Conservation (phyloP, 2,113 vertebrate genomes). For the Lamprologus callipterus region DNA sequence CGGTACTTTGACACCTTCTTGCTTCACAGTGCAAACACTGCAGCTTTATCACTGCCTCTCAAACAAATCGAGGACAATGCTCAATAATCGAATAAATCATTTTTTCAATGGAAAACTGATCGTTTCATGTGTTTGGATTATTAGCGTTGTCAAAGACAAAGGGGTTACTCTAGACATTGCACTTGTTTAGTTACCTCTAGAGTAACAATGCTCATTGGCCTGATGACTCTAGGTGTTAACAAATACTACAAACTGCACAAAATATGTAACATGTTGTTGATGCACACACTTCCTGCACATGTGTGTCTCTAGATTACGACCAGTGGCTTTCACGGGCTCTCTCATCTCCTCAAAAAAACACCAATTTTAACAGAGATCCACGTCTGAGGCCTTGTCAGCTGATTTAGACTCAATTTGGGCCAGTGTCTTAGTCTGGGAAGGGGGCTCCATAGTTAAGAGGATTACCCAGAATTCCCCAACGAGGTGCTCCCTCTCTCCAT, state of each 20-base stretch:
- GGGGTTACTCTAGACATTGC: background rate
- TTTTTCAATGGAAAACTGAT: background rate
- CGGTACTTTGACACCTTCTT: background rate
- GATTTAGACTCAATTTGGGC: slow-evolving; percentile 59
- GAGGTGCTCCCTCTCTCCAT: slow-evolving; percentile 57
- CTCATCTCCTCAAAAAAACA: background rate
- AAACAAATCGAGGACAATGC: background rate
- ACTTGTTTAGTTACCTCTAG: background rate
- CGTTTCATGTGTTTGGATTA: background rate
- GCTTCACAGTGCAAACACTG: background rate
- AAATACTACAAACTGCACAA: background rate
- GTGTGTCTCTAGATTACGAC: background rate
- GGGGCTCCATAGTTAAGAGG: slow-evolving; percentile 64
- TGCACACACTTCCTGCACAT: background rate
- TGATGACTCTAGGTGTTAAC: background rate
- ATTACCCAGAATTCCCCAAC: slow-evolving; percentile 68
- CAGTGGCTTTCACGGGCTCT: background rate
- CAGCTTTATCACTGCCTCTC: background rate
- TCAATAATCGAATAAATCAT: background rate
- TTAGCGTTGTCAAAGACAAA: background rate
- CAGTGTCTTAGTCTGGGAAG: slow-evolving; percentile 60
- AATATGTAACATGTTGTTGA: background rate
- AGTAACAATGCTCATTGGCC: background rate
- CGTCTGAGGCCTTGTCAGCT: slow-evolving; percentile 48
- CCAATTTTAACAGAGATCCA: slow-evolving; percentile 10